These are phyloP conservation scores for Oryctolagus cuniculus DNA, from an alignment of 2,113 vertebrate species.

Conservation along the genomic window DNA sequence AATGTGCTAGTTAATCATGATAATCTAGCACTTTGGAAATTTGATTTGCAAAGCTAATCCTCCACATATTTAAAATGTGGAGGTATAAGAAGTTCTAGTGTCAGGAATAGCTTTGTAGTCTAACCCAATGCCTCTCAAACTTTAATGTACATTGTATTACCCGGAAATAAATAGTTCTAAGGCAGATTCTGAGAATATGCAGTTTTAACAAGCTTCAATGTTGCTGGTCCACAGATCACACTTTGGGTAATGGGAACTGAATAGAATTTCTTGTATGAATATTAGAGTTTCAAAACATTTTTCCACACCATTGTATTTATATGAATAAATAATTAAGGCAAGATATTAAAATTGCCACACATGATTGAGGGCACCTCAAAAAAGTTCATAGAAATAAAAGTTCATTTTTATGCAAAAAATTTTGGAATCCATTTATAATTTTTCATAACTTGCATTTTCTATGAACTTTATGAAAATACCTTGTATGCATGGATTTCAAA, in stretches of 20 bases:
- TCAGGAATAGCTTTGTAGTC: conserved; percentile 39
- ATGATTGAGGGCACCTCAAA: no score
- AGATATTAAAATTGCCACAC: background rate
- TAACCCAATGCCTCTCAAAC: background rate
- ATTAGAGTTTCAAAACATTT: conserved; percentile 36
- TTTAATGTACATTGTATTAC: background rate
- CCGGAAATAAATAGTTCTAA: background rate
- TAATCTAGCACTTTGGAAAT: background rate
- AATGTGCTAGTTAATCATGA: background rate
- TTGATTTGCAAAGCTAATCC: background rate
- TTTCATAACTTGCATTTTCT: no score
- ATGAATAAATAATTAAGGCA: conserved; percentile 45
- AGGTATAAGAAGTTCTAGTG: background rate
- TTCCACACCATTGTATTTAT: conserved; percentile 13
- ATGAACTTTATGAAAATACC: no score
- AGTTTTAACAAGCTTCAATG: conserved; percentile 22
- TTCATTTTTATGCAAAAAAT: no score
- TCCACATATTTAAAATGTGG: background rate
- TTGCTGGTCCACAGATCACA: background rate
- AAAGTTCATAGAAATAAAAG: no score
- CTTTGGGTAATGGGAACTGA: background rate
- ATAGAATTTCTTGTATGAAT: background rate
- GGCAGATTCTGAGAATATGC: background rate
- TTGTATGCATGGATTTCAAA: no score
- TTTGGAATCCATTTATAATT: no score